These are phyloP conservation scores for Dicentrarchus labrax DNA, from an alignment of 2,113 vertebrate species.

Conservation along the genomic window DNA sequence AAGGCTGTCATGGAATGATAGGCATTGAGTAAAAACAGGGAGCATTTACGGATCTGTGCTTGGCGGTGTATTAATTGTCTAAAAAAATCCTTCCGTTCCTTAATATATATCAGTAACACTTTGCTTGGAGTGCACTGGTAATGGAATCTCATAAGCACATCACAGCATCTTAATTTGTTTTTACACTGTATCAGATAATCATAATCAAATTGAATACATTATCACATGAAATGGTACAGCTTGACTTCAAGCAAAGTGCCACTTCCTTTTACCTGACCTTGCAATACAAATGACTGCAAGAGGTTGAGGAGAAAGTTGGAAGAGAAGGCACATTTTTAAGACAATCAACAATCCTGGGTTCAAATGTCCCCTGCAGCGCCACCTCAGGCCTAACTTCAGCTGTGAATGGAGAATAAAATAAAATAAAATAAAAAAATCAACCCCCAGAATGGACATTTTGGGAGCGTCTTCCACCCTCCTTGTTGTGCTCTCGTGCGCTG, in stretches of 20 bases:
- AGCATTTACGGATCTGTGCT: constrained; percentile 14
- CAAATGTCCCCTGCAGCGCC: constrained; percentile 18
- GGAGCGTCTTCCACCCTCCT: not conserved
- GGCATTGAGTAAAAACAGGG: constrained; percentile 56
- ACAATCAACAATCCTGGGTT: constrained; percentile 46
- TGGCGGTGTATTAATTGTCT: constrained; percentile 10
- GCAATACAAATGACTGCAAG: constrained; percentile 1
- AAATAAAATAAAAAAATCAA: not conserved
- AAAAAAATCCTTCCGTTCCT: constrained; percentile 23
- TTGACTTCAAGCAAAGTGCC: constrained; percentile 46
- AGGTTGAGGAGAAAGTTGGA: constrained; percentile 30
- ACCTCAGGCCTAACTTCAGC: constrained; percentile 30
- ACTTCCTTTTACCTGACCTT: constrained; percentile 23
- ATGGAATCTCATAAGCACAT: constrained; percentile 6
- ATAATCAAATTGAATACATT: not conserved
- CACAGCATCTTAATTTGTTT: not conserved
- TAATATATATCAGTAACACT: constrained; percentile 6
- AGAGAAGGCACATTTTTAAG: constrained; percentile 66
- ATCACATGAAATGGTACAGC: constrained; percentile 22
- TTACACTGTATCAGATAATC: not conserved
- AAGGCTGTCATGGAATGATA: constrained; percentile 74
- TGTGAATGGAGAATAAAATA: not conserved
- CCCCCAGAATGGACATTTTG: not conserved
- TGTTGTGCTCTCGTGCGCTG: not conserved
- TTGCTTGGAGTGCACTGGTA: constrained; percentile 18